Percentiles rank a stretch among this genome's conserved stretches.
Evolutionary conservation across 2,888 invertebrate species (phyloP).

Genomic region (Malachius bipustulatus): DNA sequence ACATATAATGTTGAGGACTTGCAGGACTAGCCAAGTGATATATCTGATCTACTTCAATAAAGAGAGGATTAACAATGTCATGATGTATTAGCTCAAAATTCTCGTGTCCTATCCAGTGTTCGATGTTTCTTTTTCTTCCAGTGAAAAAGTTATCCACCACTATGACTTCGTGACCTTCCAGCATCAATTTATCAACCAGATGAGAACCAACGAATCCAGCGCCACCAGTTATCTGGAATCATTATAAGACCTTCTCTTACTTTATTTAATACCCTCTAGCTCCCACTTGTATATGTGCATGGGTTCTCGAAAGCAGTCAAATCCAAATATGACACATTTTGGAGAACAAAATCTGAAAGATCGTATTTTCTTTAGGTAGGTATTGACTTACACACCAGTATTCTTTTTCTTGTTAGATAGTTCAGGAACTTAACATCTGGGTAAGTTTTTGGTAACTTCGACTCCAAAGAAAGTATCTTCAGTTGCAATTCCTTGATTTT

Average conservation of each 20-base stretch:
- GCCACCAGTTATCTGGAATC: slow-evolving; percentile 75
- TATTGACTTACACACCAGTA: slow-evolving; percentile 51
- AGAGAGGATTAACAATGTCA: slow-evolving; percentile 95
- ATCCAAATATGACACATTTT: too few relatives aligned
- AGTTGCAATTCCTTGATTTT: slow-evolving; percentile 57
- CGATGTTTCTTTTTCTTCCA: slow-evolving; percentile 91
- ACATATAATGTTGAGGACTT: slow-evolving; percentile 99
- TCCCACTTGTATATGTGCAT: too few relatives aligned
- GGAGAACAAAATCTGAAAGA: too few relatives aligned
- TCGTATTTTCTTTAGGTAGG: too few relatives aligned
- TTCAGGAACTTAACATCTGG: slow-evolving; percentile 87
- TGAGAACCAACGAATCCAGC: slow-evolving; percentile 99
- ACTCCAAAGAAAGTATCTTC: slow-evolving; percentile 59
- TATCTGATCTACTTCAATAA: slow-evolving; percentile 95
- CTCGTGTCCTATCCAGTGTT: slow-evolving; percentile 98
- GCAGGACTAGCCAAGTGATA: slow-evolving; percentile 99
- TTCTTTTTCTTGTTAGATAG: slow-evolving; percentile 83
- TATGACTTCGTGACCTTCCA: slow-evolving; percentile 90
- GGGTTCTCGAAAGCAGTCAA: too few relatives aligned
- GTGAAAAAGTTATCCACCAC: slow-evolving; percentile 98
- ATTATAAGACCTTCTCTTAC: too few relatives aligned
- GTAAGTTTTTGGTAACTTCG: slow-evolving; percentile 67
- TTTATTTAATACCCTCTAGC: too few relatives aligned
- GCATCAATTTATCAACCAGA: slow-evolving; percentile 89
- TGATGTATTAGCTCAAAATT: slow-evolving; percentile 99